Evolutionary conservation across 2,888 invertebrate genomes (phyloP), one percentile per base, ranked within the genome.

Genomic region (Plagodis dolabraria): DNA sequence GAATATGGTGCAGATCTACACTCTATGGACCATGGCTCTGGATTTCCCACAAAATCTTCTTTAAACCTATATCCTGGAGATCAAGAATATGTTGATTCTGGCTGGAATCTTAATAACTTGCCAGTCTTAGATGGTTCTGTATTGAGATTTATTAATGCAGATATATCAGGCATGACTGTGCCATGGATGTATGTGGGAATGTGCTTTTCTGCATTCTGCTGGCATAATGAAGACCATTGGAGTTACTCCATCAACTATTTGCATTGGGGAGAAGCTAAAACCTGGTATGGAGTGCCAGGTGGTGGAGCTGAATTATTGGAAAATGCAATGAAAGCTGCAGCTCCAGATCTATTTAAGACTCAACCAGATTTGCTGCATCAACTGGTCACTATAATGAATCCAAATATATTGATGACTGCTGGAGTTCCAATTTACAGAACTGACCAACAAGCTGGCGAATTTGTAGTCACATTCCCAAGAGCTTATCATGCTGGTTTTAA

Each of bases 181-280:
- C 96, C 96, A 9, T 96, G 96, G 96, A 96, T 96, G 93, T 96
- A 97, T 89, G 96, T 97, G 60, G 96, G 96, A 44, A 97, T 97
- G 96, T 96, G 96, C 75, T 97, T 96, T 85, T 95, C 96, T 53
- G 96, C 96, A 66, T 96, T 96, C 83, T 96, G 96, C 75, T 96
- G 96, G 96, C 96, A 96, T 77, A 96, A 95, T 82, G 96, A 96
- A 85, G 96, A 96, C 79, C 96, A 96, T 79, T 96, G 96, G 96
- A 96, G 96, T 74, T 96, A 96, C 78, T 96, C 96, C 33, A 96
- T 96, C 63, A 97, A 97, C 80, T 96, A 96, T 79, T 89, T 96
- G 73, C 96, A 96, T 82, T 96, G 96, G 96, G 96, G 96, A 53
- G 96, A 97, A 77, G 94, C 96, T 0, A 96, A 96, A 85, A 96